These are phyloP conservation scores for Ciconia nigra DNA, from an alignment of 2,797 vertebrate species.

Conservation along the genomic window DNA sequence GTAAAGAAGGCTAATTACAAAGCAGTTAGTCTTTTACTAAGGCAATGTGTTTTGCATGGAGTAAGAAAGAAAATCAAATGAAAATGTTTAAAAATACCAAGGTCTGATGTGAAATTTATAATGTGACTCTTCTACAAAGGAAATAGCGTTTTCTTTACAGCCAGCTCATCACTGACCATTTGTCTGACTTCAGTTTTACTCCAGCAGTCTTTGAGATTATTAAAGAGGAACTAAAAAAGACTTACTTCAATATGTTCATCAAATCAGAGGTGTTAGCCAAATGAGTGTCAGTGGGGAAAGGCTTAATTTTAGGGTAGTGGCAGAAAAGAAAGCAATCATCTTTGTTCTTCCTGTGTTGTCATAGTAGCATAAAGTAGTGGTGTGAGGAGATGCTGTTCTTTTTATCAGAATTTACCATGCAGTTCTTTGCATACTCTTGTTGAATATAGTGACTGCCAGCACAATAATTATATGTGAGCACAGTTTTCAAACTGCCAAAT, in stretches of 20 bases:
- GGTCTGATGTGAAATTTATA: not conserved
- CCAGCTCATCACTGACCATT: slow-evolving; percentile 80
- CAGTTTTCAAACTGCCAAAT: slow-evolving; percentile 7
- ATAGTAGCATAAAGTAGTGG: not conserved
- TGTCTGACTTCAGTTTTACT: slow-evolving; percentile 79
- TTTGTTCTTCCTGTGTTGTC: slow-evolving; percentile 14
- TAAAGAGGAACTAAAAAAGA: slow-evolving; percentile 84
- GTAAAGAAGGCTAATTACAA: not conserved
- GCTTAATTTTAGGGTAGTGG: slow-evolving; percentile 31
- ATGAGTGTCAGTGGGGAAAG: slow-evolving; percentile 67
- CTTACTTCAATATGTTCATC: slow-evolving; percentile 85
- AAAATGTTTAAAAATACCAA: not conserved
- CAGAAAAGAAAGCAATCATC: not conserved
- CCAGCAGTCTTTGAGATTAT: slow-evolving; percentile 81
- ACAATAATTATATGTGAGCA: not conserved
- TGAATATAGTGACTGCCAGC: not conserved
- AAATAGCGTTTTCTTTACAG: slow-evolving; percentile 52
- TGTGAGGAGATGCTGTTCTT: slow-evolving; percentile 9
- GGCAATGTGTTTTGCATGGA: not conserved
- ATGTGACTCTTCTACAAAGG: not conserved
- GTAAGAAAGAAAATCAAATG: not conserved
- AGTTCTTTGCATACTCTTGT: not conserved
- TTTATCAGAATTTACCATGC: slow-evolving; percentile 11
- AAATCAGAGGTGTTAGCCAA: slow-evolving; percentile 84
- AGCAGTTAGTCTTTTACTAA: not conserved